These are phyloP conservation scores for Odontocolon sp. DNA, from an alignment of 2,888 invertebrate species.

Conservation along the genomic window DNA sequence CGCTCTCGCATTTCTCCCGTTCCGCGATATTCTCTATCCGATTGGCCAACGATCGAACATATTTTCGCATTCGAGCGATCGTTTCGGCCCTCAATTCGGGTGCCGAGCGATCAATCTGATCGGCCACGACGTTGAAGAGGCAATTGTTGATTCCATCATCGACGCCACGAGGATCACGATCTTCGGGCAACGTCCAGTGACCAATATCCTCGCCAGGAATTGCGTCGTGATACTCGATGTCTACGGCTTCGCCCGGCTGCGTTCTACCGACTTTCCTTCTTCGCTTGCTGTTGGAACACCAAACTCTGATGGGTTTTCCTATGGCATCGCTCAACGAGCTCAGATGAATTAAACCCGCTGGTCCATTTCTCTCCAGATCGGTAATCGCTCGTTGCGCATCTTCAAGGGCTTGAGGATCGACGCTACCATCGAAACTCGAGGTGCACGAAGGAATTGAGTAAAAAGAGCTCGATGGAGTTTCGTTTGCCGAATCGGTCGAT, in stretches of 20 bases:
- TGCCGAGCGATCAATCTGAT: conserved; percentile 60
- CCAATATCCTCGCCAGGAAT: conserved; percentile 49
- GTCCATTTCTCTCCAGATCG: conserved; percentile 64
- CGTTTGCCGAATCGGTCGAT: not conserved
- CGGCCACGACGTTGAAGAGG: conserved; percentile 66
- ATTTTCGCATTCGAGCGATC: conserved; percentile 49
- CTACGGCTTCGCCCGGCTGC: conserved; percentile 30
- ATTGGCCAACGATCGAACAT: conserved; percentile 48
- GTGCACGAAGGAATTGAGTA: conserved; percentile 51
- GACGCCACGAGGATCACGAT: conserved; percentile 55
- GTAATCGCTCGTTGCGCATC: conserved; percentile 49
- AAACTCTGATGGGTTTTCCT: conserved; percentile 61
- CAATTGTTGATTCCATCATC: conserved; percentile 65
- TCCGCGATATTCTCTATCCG: conserved; percentile 49
- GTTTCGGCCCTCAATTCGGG: conserved; percentile 57
- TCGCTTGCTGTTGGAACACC: conserved; percentile 29
- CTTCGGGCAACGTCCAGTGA: conserved; percentile 67
- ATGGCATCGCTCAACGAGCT: conserved; percentile 58
- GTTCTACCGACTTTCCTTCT: conserved; percentile 48
- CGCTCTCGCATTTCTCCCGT: conserved; percentile 48
- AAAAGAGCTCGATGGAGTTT: not conserved
- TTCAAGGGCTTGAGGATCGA: conserved; percentile 19
- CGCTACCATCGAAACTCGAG: conserved; percentile 39
- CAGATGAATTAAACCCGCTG: conserved; percentile 64
- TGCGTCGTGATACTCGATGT: conserved; percentile 64